Percentiles rank a stretch among this genome's conserved stretches.
phyloP scores from a whole-genome alignment of 2,113 vertebrate genomes.

The Scomber colias region DNA sequence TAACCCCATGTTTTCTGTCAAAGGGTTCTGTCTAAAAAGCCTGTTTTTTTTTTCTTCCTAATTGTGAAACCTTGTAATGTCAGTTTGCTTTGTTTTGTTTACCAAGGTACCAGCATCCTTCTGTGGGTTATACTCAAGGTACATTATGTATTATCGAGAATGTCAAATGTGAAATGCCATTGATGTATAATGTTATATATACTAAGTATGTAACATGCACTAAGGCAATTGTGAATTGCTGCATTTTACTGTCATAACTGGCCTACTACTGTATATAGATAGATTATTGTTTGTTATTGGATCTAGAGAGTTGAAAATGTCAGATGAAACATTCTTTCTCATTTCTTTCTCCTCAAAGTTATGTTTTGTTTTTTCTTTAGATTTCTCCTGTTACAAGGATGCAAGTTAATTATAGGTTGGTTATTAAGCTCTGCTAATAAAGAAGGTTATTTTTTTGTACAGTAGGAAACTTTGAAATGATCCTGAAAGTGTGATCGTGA shows the following conservation, averaged over 20 bases:
- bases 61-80: slow-evolving; percentile 52
- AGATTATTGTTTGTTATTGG: slow-evolving; percentile 47
- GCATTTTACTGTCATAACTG: slow-evolving; percentile 66
- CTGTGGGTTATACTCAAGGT: slow-evolving; percentile 67
- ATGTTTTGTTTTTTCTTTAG: slow-evolving; percentile 39
- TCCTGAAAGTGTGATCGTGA: slow-evolving; percentile 30
- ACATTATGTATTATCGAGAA: slow-evolving; percentile 72
- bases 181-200: slow-evolving; percentile 74
- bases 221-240: slow-evolving; percentile 72
- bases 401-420: slow-evolving; percentile 14
- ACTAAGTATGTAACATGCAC: slow-evolving; percentile 72
- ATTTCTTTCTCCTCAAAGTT: slow-evolving; percentile 21
- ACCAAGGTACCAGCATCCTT: slow-evolving; percentile 62
- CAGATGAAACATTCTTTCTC: slow-evolving; percentile 22
- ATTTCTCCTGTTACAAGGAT: slow-evolving; percentile 31
- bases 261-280: slow-evolving; percentile 53
- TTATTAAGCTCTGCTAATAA: slow-evolving; percentile 42
- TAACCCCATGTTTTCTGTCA: slow-evolving; percentile 7
- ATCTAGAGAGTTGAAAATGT: slow-evolving; percentile 23
- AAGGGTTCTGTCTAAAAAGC: too few species aligned
- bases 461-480: slow-evolving; percentile 22
- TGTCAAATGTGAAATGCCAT: slow-evolving; percentile 75
- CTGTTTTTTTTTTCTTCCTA: not conserved
- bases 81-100: slow-evolving; percentile 29
- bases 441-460: slow-evolving; percentile 34